A percentile compares a stretch with the other conserved stretches of the same genome.
These are phyloP conservation scores for Macrostomum lignano DNA, from an alignment of 1,140 invertebrate species.

Conservation along the genomic window DNA sequence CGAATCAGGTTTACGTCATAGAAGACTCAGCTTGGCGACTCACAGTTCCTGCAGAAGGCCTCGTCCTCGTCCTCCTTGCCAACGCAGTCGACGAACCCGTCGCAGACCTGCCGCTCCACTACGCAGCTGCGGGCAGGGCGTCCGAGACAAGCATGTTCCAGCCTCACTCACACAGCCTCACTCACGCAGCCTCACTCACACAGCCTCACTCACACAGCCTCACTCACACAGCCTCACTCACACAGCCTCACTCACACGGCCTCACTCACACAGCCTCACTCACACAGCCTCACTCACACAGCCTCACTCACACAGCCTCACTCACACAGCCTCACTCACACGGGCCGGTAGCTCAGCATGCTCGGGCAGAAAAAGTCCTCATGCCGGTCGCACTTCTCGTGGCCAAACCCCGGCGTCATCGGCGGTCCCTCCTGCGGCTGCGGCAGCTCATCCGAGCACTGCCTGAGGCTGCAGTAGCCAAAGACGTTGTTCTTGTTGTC, in stretches of 20 bases:
- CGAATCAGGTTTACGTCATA: too few species aligned
- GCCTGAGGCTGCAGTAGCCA: conserved; percentile 12
- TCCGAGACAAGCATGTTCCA: background rate
- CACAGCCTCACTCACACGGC: background rate
- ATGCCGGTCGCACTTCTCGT: too few species aligned
- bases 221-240: background rate
- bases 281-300: background rate
- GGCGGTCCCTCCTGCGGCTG: too few species aligned
- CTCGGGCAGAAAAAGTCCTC: too few species aligned
- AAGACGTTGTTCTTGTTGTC: conserved; percentile 9
- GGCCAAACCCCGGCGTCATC: too few species aligned
- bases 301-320: too few species aligned
- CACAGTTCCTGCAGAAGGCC: conserved; percentile 1
- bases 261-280: background rate
- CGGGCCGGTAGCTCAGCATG: too few species aligned
- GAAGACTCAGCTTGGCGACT: too few species aligned
- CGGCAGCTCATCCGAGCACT: too few species aligned
- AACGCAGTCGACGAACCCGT: background rate
- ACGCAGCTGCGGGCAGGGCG: background rate
- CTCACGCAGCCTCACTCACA: background rate
- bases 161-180: background rate
- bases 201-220: background rate
- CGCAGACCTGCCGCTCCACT: background rate
- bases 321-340: too few species aligned
- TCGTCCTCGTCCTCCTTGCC: background rate